Evolutionary conservation across 1,140 invertebrate species (phyloP), one percentile per base, ranked within the genome.

Genomic region (Drosophila pectinifera): DNA sequence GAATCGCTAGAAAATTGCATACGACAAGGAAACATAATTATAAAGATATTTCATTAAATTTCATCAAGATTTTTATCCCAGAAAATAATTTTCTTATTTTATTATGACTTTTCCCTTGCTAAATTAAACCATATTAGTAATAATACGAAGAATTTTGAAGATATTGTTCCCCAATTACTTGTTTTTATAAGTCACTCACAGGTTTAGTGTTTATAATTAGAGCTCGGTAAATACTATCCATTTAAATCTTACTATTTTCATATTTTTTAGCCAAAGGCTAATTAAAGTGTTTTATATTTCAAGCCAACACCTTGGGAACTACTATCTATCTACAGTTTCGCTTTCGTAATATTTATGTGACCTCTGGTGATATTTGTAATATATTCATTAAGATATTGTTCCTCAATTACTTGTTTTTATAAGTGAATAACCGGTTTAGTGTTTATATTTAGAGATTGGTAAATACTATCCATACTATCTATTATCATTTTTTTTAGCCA

Each of bases 281-380:
- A 24, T 46, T 24, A 24, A 3, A 8, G 3, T 8, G 34, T 51
- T 20, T 20, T 1, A 4, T 13, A 31, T 31, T 18, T 31, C 7
- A 51, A 7, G n/a, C 0, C n/a, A 51, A 14, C 28, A 51, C 28
- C 28, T 51, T 14, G 49, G 6, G 7, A 51, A 51, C 11, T 34
- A 14, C 28, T 51, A 31, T 31, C 26, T 36, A 36, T 24, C 7
- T 5, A 34, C 16, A 14, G 13, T 2, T 36, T n/a, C 31, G 31
- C 31, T 38, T 54, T 54, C 4, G 54, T 39, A 38, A 43, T 54
- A 65, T 54, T 54, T 20, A 28, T 51, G 28, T n/a, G n/a, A n/a
- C n/a, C n/a, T n/a, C n/a, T n/a, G n/a, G n/a, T n/a, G n/a, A n/a
- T n/a, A n/a, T n/a, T n/a, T n/a, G n/a, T n/a, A n/a, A n/a, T n/a